Evolutionary conservation across 2,888 invertebrate species (phyloP).

Genomic region (Pyrrhosoma nymphula): DNA sequence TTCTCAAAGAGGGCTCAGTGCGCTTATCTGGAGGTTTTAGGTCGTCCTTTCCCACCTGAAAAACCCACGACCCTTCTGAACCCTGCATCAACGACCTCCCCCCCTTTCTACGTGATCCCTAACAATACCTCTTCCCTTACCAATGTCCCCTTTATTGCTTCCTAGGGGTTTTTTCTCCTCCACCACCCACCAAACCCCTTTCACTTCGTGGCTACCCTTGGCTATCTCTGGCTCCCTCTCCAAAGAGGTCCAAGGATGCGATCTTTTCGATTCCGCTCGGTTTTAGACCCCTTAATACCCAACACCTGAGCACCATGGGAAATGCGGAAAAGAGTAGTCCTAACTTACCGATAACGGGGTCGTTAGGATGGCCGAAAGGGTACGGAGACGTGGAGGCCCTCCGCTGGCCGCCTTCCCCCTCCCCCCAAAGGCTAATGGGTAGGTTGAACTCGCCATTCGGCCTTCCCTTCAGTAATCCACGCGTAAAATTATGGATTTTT

Average conservation of each 20-base stretch:
- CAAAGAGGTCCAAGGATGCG: neutral
- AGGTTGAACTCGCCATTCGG: neutral
- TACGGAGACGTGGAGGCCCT: neutral
- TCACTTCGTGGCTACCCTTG: neutral
- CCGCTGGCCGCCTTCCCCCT: neutral
- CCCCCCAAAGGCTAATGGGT: neutral
- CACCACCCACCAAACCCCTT: neutral
- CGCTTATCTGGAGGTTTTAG: constrained; percentile 44
- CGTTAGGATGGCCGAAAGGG: constrained; percentile 15
- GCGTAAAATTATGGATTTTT: constrained; percentile 8
- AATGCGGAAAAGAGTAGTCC: constrained; percentile 23
- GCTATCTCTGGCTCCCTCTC: neutral
- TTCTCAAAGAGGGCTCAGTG: neutral
- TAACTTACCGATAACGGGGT: constrained; percentile 20
- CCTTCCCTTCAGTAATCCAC: neutral
- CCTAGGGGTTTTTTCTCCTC: neutral
- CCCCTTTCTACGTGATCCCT: constrained; percentile 41
- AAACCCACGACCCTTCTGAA: neutral
- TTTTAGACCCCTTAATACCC: constrained; percentile 39
- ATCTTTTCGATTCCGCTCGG: constrained; percentile 15
- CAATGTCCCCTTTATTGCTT: constrained; percentile 7
- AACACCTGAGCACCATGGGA: constrained; percentile 59
- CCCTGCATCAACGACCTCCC: constrained; percentile 52
- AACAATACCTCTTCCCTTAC: constrained; percentile 59
- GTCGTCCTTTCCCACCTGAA: neutral